phyloP scores from a whole-genome alignment of 2,888 invertebrate species.

The Andrena bucephala region DNA sequence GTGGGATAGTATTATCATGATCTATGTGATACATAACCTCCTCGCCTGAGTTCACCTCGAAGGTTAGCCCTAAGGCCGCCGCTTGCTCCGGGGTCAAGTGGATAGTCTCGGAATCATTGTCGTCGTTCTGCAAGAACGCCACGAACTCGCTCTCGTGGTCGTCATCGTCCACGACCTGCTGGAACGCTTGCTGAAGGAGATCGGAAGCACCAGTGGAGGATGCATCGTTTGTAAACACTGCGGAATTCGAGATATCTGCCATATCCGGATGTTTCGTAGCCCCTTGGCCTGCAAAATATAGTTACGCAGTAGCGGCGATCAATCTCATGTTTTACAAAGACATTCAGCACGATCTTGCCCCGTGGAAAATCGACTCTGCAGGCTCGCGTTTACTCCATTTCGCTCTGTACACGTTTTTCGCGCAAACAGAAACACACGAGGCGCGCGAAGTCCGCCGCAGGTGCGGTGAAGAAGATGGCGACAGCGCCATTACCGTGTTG shows the following conservation, averaged over 20 bases:
- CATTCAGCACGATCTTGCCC: conserved; percentile 41
- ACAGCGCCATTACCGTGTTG: no score
- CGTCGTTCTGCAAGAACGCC: conserved; percentile 79
- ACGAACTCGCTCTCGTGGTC: conserved; percentile 79
- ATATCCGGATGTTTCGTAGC: conserved; percentile 60
- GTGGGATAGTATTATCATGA: conserved; percentile 52
- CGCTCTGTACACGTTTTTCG: conserved; percentile 71
- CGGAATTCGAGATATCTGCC: conserved; percentile 76
- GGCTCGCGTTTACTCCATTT: conserved; percentile 46
- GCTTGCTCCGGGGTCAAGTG: conserved; percentile 83
- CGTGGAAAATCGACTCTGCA: conserved; percentile 21
- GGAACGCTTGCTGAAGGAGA: conserved; percentile 81
- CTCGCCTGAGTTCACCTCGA: conserved; percentile 76
- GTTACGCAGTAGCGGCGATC: conserved; percentile 24
- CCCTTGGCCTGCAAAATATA: conserved; percentile 16
- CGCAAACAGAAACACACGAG: conserved; percentile 74
- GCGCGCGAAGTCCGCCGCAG: conserved; percentile 52
- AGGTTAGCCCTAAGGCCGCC: conserved; percentile 82
- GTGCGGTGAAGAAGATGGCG: conserved; percentile 45
- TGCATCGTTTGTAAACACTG: conserved; percentile 80
- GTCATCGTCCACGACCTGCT: conserved; percentile 80
- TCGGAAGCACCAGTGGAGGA: conserved; percentile 76
- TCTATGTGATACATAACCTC: conserved; percentile 71
- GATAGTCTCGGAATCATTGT: conserved; percentile 80
- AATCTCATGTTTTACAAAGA: conserved; percentile 49